Percentiles rank a stretch among this genome's conserved stretches.
phyloP scores from a whole-genome alignment of 2,888 invertebrate species.

The Pheosia gnoma region DNA sequence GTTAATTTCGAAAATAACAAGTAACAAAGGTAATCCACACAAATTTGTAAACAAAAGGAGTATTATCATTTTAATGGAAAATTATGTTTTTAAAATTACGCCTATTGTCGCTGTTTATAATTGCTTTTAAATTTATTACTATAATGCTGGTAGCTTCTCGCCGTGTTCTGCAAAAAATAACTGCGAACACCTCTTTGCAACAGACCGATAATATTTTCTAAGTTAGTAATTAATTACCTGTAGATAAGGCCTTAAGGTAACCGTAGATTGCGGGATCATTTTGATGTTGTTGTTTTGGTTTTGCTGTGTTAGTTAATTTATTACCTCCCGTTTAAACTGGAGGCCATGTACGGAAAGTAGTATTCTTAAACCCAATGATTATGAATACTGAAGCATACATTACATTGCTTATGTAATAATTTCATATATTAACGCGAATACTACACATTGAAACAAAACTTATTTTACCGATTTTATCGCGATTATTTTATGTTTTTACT shows the following conservation, averaged over 20 bases:
- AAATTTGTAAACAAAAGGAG: constrained; percentile 1
- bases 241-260: constrained; percentile 8
- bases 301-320: neutral
- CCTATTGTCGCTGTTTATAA: constrained; percentile 20
- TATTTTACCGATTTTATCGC: too few species aligned
- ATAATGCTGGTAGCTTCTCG: neutral
- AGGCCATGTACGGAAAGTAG: too few species aligned
- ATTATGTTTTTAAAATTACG: constrained; percentile 31
- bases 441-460: too few species aligned
- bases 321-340: too few species aligned
- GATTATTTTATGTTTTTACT: too few species aligned
- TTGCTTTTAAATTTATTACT: constrained; percentile 34
- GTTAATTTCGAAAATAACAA: neutral
- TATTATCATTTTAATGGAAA: constrained; percentile 29
- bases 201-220: constrained; percentile 20
- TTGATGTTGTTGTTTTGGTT: neutral
- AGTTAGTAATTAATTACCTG: constrained; percentile 13
- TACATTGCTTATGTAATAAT: too few species aligned
- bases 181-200: constrained; percentile 16
- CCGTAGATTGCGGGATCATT: neutral
- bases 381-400: too few species aligned
- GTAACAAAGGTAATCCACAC: neutral
- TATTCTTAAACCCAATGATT: too few species aligned
- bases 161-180: constrained; percentile 21
- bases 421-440: too few species aligned